phyloP scores from a whole-genome alignment of 1,140 invertebrate genomes.

The Ostrea denselamellosa region DNA sequence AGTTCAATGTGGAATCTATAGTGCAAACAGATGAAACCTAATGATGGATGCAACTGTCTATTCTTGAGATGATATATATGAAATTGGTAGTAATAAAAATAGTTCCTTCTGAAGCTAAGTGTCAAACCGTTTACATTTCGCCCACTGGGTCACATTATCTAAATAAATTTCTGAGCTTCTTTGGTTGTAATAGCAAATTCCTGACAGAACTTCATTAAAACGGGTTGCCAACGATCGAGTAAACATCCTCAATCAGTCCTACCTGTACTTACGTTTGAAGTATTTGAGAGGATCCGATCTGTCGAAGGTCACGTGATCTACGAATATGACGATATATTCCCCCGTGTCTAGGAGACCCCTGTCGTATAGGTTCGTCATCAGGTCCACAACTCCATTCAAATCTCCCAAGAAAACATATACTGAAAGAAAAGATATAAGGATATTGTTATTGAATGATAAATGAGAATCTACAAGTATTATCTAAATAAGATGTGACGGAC shows the following conservation, averaged over 20 bases:
- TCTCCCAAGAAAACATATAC: constrained; percentile 96
- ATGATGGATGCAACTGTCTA: neutral
- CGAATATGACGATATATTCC: constrained; percentile 96
- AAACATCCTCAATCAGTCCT: neutral
- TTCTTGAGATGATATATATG: no score
- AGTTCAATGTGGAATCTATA: neutral
- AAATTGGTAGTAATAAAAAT: no score
- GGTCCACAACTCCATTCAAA: constrained; percentile 88
- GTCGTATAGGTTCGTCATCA: constrained; percentile 94
- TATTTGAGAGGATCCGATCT: constrained; percentile 87
- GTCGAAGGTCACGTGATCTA: constrained; percentile 93
- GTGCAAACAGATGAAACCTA: neutral
- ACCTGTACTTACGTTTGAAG: constrained; percentile 89
- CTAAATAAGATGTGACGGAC: no score
- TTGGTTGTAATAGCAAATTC: no score
- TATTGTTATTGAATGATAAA: no score
- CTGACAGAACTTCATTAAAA: no score
- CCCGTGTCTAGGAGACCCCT: constrained; percentile 91
- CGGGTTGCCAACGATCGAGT: no score
- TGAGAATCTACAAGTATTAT: no score
- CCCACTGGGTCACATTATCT: no score
- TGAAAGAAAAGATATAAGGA: constrained; percentile 76
- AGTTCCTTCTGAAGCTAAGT: no score
- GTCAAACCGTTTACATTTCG: no score
- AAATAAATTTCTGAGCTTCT: no score